Base-by-base conservation (phyloP, 2,797 vertebrate species). In the Tenualosa ilisha region DNA sequence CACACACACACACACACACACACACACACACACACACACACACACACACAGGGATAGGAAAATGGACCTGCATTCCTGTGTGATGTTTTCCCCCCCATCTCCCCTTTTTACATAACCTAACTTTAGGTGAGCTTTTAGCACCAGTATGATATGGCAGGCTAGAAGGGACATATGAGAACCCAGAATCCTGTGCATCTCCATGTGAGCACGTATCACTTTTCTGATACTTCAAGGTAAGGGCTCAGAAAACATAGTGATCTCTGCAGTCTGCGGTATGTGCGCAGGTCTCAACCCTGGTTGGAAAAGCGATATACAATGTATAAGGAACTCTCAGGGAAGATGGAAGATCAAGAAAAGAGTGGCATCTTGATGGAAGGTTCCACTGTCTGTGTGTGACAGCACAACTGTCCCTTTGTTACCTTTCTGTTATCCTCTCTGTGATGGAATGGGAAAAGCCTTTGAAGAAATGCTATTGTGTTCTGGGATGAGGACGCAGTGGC, bases 61-160 rank as follows among this genome's bases (percentile, higher is more conserved):
- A 31, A 72, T 37, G 65, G 65, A 72, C 40, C 72, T 43, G 20
- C 72, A 79, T 79, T 79, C 72, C 20, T 79, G 72, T 46, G 8
- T 79, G 43, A 79, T 79, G 72, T 79, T 31, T 9, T 59, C 53
- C 50, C 86, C 46, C 7, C 9, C 3, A 56, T 43, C 86, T 85
- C 88, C 12, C 83, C 89, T 83, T 88, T 89, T 90, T 92, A 85
- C 88, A 92, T 90, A 91, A 91, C 90, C 93, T 95, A 94, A 93
- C 91, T 92, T 93, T 94, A 86, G 72, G 89, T 93, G 92, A 81
- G 86, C 92, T 93, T 94, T 94, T 93, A 94, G 93, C 91, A 89
- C 88, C 82, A 85, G 90, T 88, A 84, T 93, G 94, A 83, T 86
- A 94, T 94, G 94, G 93, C 91, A 91, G 90, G 93, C 91, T 91